Conservation (phyloP, 2,113 vertebrate genomes). For the Charina bottae region DNA sequence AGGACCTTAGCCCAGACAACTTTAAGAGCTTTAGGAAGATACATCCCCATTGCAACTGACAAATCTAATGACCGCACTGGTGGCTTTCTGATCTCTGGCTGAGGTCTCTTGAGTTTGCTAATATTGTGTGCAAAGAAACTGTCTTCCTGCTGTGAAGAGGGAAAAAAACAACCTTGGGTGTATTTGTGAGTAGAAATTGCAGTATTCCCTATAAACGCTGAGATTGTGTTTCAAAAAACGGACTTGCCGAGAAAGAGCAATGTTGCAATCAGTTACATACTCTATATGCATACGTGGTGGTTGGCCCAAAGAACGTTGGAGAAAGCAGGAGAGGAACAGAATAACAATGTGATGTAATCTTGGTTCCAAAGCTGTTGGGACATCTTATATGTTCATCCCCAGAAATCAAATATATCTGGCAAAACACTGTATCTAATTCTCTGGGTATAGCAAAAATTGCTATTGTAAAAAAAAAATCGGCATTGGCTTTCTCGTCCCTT, state of each 20-base stretch:
- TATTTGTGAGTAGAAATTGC: slow-evolving; percentile 42
- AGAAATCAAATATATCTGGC: not conserved
- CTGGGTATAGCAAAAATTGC: not conserved
- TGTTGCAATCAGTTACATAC: not conserved
- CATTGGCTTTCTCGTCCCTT: not conserved
- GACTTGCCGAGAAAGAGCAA: not conserved
- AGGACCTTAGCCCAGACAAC: no score
- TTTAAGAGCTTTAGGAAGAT: not conserved
- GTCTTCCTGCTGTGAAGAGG: slow-evolving; percentile 20
- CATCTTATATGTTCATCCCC: not conserved
- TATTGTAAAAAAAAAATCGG: not conserved
- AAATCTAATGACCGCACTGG: not conserved
- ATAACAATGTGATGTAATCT: not conserved
- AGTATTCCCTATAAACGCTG: not conserved
- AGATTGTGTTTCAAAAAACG: not conserved
- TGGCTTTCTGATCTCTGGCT: not conserved
- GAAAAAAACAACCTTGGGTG: not conserved
- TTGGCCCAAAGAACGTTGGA: not conserved
- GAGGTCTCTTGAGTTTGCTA: not conserved
- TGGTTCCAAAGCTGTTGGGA: not conserved
- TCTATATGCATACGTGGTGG: not conserved
- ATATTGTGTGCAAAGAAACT: not conserved
- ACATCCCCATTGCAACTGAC: not conserved
- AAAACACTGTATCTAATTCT: not conserved
- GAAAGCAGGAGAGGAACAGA: not conserved